Conservation (phyloP, 2,888 invertebrate species). For the Autographa pulchrina region DNA sequence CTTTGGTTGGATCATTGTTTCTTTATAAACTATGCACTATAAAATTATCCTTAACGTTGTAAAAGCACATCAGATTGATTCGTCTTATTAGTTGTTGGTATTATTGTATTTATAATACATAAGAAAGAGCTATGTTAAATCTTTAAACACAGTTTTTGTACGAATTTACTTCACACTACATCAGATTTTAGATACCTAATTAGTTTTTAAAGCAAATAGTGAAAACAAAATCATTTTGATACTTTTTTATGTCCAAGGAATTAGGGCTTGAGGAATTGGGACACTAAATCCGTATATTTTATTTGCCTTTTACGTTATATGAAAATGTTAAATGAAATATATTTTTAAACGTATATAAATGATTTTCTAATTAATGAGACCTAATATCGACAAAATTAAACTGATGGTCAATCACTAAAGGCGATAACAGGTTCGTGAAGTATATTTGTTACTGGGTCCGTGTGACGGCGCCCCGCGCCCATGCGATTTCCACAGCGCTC, state of each 20-base stretch:
- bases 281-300: neutral
- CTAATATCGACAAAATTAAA: slow-evolving; percentile 69
- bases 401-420: slow-evolving; percentile 76
- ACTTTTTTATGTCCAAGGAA: neutral
- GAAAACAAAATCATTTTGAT: too few relatives aligned
- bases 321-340: slow-evolving; percentile 1
- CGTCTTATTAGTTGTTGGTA: too few relatives aligned
- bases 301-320: neutral
- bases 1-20: too few relatives aligned
- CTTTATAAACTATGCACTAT: too few relatives aligned
- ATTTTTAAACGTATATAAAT: slow-evolving; percentile 4
- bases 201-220: too few relatives aligned
- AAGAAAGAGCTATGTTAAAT: too few relatives aligned
- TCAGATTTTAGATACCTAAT: too few relatives aligned
- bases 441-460: slow-evolving; percentile 86
- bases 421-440: slow-evolving; percentile 84
- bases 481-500: slow-evolving; percentile 83
- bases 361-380: slow-evolving; percentile 35
- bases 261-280: neutral
- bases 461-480: slow-evolving; percentile 85
- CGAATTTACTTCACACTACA: too few relatives aligned
- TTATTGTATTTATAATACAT: too few relatives aligned
- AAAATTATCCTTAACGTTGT: too few relatives aligned
- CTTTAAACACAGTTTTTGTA: too few relatives aligned
- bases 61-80: too few relatives aligned